Base-by-base conservation (phyloP, 2,888 invertebrate species). In the Subacronicta megacephala region DNA sequence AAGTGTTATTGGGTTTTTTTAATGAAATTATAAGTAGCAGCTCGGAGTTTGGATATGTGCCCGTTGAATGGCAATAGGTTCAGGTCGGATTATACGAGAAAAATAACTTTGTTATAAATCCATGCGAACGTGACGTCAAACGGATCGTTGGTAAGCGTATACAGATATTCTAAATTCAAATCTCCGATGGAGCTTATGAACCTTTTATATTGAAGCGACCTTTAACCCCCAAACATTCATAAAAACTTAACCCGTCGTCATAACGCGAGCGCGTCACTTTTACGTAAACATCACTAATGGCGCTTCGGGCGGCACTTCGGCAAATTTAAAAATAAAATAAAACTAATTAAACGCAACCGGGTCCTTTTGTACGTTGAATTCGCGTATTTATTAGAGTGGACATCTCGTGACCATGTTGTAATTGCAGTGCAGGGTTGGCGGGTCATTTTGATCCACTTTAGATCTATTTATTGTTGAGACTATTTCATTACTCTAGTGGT, bases 371-470 rank as follows among this genome's bases (percentile, higher is more conserved):
- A 73, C 67, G 72, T 75, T 78, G 75, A 77, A 81, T 81, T 81
- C 80, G 54, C 71, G 78, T 82, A 83, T 82, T 85, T 85, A 87
- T 84, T 85, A 83, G 82, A 79, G 78, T 82, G 76, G 55, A 74
- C 62, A 69, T 64, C n/a, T n/a, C 64, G 75, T 62, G 77, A 78
- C 74, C 62, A 63, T 58, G 45, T 66, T 72, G 82, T 81, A 84
- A 86, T 85, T 84, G 83, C 73, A 37, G 51, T 56, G 44, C 53
- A 77, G 75, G 72, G 75, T 61, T 71, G 69, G 38, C 68, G 47
- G 45, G 54, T n/a, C 18, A 7, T 26, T 54, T 26, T 12, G 42
- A 42, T 35, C 49, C 20, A n/a, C 3, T 52, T 15, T 29, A 23
- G 26, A 31, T n/a, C 5, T n/a, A n/a, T 26, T 26, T 4, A 26